Evolutionary conservation across 2,888 invertebrate genomes (phyloP), one percentile per base, ranked within the genome.

Genomic region (Lasioglossum zephyrum): DNA sequence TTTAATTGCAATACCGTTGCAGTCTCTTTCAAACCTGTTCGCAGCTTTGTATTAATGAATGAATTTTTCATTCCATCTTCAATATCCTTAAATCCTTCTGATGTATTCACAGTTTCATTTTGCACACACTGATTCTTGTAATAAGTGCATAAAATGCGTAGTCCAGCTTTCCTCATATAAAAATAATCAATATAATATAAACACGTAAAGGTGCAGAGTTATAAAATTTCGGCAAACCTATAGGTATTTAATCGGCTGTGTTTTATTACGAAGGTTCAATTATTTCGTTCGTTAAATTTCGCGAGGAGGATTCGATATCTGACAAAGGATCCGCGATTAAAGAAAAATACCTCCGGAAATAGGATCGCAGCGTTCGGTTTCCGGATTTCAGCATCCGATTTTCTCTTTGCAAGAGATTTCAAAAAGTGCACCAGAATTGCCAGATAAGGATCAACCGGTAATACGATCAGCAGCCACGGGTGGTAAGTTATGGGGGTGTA

Each of bases 401-500:
- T n/a, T 26, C 26, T 49, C 18, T 31, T 39, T 49, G 22, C 16
- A n/a, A 53, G 26, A n/a, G 49, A n/a, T 69, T 77, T 22, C 26
- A 31, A 31, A 44, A 66, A 41, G 84, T 53, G 76, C 74, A 36
- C 44, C 26, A 63, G 66, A 79, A 87, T 81, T 76, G 75, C 60
- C 57, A 78, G 79, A 79, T 81, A 72, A 66, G n/a, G 69, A 75
- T 75, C 84, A 72, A 74, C 49, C 73, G 72, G 63, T 60, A 82
- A 75, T 85, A 69, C 70, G 79, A 87, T 82, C 80, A 78, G 66
- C 70, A 57, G 73, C 39, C 26, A 22, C 41, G 13, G 69, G 31
- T 60, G 63, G 66, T 82, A 84, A 85, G 81, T 89, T 89, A 82
- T 77, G 60, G 87, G 63, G 80, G 73, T 85, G 81, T 80, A 90